Evolutionary conservation across 2,113 vertebrate genomes (phyloP), one percentile per base, ranked within the genome.

Genomic region (Sander lucioperca): DNA sequence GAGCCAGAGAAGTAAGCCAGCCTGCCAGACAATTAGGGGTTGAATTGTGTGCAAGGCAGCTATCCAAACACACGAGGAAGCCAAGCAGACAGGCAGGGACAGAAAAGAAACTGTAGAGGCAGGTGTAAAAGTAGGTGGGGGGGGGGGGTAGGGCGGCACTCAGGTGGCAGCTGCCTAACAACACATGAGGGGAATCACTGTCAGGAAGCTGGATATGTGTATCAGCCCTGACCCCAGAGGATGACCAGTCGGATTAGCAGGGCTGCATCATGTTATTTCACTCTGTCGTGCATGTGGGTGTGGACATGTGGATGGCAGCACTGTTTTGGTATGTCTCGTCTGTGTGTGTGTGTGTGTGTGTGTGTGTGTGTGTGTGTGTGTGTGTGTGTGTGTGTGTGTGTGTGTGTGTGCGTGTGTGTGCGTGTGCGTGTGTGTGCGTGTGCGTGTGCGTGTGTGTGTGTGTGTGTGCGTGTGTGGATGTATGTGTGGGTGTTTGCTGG

Each of bases 101-200:
- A 65, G 48, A 82, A 69, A 83, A 63, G 51, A 85, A 59, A 66
- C 56, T 59, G 36, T 62, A 16, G 39, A 51, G 36, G 56, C 68
- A 88, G 79, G 83, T 88, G 77, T 43, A 78, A n/a, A 66, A 67
- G 18, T 61, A 78, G 70, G 74, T 27, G 2, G 27, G 27, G 27
- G 27, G 27, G 27, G 27, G 27, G 1, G 27, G 25, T n/a, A n/a
- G n/a, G n/a, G n/a, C n/a, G n/a, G n/a, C n/a, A n/a, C n/a, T n/a
- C n/a, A n/a, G n/a, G n/a, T n/a, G n/a, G n/a, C n/a, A n/a, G n/a
- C n/a, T n/a, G n/a, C n/a, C n/a, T n/a, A n/a, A n/a, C 25, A 25
- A 74, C 77, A 84, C 92, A 89, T 86, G 36, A 74, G 80, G 88
- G 85, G 90, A 89, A 91, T 93, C 89, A 90, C 77, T 93, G 88